Evolutionary conservation across 1,140 invertebrate genomes (phyloP), one percentile per base, ranked within the genome.

Genomic region (Harpegnathos saltator): DNA sequence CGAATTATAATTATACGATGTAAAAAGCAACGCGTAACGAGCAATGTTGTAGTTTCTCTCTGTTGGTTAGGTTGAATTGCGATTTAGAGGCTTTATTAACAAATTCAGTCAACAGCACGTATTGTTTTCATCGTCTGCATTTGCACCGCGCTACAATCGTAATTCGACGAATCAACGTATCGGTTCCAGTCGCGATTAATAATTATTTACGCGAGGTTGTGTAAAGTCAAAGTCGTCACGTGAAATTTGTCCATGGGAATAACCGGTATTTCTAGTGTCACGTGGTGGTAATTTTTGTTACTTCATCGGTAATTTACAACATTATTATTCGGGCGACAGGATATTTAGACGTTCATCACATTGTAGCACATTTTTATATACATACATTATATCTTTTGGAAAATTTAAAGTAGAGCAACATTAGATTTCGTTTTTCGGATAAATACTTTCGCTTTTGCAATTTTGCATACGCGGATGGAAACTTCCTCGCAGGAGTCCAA

Each of bases 11-110:
- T 61, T 61, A 44, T 44, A 44, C 19, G 19, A 15, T 65, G 19
- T 11, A 48, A 65, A 65, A 1, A 24, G 63, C 33, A 69, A 52
- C 52, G 24, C n/a, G 52, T 50, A 48, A 48, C 29, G 15, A 68
- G 44, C 24, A 69, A 26, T 14, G 15, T 12, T 17, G 33, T 22
- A 65, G 62, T n/a, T 54, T 38, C 19, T 65, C 38, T 65, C 7
- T 33, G 38, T 5, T 65, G 11, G 26, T n/a, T n/a, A n/a, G n/a
- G n/a, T n/a, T n/a, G n/a, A n/a, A 29, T 61, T 4, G 12, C 7
- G 33, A 65, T 17, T 65, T 65, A n/a, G 15, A 44, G 38, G n/a
- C 29, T 19, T 65, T 4, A 69, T 69, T 69, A 69, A 54, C 11
- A 19, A 69, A 29, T 38, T 65, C 38, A 19, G 29, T 69, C 26